Percentiles rank a stretch among this genome's conserved stretches.
These are phyloP conservation scores for Galerucella calmariensis DNA, from an alignment of 2,888 invertebrate species.

Conservation along the genomic window DNA sequence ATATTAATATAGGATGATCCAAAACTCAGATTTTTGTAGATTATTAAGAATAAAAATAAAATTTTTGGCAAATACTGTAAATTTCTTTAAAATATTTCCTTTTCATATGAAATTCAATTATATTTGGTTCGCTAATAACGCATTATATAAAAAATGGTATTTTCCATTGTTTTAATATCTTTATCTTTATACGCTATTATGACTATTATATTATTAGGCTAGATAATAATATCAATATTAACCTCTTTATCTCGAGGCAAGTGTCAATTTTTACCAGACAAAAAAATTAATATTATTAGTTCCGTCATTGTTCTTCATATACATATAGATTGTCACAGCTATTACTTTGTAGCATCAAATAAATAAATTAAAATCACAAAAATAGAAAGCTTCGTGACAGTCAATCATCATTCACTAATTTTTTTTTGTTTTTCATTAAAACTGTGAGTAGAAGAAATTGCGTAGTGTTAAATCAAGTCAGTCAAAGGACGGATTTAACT, in stretches of 20 bases:
- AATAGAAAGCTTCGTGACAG: no score
- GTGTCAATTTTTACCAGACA: slow-evolving; percentile 7
- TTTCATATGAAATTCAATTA: not conserved
- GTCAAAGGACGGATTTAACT: not conserved
- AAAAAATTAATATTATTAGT: not conserved
- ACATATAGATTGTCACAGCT: not conserved
- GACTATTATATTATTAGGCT: not conserved
- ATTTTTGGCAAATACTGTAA: no score
- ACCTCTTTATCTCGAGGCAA: slow-evolving; percentile 6
- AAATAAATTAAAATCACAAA: not conserved
- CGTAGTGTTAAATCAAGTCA: not conserved
- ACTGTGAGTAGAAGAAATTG: no score
- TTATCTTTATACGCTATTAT: slow-evolving; percentile 2
- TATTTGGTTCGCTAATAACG: not conserved
- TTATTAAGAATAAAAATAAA: no score
- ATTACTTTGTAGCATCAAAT: not conserved
- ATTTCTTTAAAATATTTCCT: not conserved
- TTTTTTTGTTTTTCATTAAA: no score
- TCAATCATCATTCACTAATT: no score
- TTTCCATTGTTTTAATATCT: not conserved
- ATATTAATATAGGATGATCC: no score
- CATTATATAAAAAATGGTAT: not conserved
- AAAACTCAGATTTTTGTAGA: no score
- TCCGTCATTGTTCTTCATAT: not conserved
- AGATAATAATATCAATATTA: slow-evolving; percentile 10